phyloP scores from a whole-genome alignment of 2,113 vertebrate genomes.

The Scolopax mira region DNA sequence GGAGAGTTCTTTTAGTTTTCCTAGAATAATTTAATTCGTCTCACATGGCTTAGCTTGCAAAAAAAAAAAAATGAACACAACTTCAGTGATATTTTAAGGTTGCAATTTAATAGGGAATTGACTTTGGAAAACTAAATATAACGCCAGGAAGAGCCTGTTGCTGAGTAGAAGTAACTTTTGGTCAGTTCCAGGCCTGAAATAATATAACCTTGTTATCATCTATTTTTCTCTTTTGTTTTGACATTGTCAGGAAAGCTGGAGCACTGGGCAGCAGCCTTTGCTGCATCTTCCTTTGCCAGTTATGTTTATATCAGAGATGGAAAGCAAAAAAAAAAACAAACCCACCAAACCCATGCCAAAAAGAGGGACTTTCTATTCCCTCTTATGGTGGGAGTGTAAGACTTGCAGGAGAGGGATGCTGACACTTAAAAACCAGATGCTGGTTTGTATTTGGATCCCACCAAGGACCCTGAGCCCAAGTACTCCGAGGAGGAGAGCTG shows the following conservation, averaged over 20 bases:
- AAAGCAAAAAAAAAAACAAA: not conserved
- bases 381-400: accelerated
- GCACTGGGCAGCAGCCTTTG: not conserved
- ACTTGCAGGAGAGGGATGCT: not conserved
- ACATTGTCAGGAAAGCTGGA: not conserved
- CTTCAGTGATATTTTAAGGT: slow-evolving; percentile 40
- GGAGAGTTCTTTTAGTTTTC: not conserved
- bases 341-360: not conserved
- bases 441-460: not conserved
- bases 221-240: not conserved
- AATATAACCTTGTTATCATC: not conserved
- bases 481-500: not conserved
- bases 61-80: not conserved
- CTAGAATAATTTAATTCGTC: slow-evolving; percentile 30
- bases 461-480: not conserved
- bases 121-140: slow-evolving; percentile 47
- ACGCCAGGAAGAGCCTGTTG: not conserved
- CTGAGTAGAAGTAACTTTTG: not conserved
- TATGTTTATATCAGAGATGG: not conserved
- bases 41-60: not conserved
- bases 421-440: not conserved
- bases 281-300: not conserved
- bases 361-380: not conserved
- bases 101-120: slow-evolving; percentile 15
- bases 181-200: not conserved